A percentile compares a stretch with the other conserved stretches of the same genome.
phyloP scores from a whole-genome alignment of 2,113 vertebrate genomes.

The Spheniscus mendiculus region DNA sequence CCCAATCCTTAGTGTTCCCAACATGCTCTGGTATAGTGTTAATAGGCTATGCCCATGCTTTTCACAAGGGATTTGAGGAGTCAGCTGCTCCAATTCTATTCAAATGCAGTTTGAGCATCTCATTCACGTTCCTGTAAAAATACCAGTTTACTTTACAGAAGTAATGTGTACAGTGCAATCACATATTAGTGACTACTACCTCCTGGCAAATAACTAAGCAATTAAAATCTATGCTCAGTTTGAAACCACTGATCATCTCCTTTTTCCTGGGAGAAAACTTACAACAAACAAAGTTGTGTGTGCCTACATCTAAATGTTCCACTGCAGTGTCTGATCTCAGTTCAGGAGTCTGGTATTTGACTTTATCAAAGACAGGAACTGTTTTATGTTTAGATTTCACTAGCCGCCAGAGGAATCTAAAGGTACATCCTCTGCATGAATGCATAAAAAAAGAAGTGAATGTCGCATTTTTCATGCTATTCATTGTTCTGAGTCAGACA shows the following conservation, averaged over 20 bases:
- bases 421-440: conserved; percentile 11
- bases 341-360: conserved; percentile 16
- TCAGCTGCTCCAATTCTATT: conserved; percentile 15
- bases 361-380: conserved; percentile 4
- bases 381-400: conserved; percentile 47
- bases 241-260: not conserved
- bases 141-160: not conserved
- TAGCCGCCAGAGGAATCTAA: not conserved
- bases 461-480: not conserved
- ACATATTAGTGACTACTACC: not conserved
- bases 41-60: not conserved
- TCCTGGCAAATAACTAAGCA: conserved; percentile 29
- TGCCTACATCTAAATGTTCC: not conserved
- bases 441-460: not conserved
- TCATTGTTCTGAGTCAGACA: conserved; percentile 15
- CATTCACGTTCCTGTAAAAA: conserved; percentile 1
- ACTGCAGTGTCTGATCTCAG: not conserved
- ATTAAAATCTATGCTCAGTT: conserved; percentile 30
- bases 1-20: not conserved
- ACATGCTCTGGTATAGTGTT: not conserved
- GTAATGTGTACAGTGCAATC: not conserved
- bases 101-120: not conserved
- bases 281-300: not conserved
- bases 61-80: conserved; percentile 12
- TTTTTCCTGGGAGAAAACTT: conserved; percentile 34